Evolutionary conservation across 2,113 vertebrate genomes (phyloP), one percentile per base, ranked within the genome.

Genomic region (Poeciliopsis occidentalis): DNA sequence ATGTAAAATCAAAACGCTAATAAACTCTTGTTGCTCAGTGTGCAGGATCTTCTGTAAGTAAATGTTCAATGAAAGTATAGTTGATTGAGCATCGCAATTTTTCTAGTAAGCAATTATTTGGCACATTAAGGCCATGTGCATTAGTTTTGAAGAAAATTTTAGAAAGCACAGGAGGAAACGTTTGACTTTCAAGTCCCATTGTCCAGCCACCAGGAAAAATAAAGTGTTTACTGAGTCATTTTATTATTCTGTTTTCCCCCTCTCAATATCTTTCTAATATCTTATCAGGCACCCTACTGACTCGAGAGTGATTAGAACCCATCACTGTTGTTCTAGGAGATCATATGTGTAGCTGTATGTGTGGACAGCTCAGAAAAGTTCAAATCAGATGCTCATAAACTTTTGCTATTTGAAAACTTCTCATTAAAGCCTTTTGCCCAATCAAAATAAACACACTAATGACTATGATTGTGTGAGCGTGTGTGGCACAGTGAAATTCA

Each of bases 361-460:
- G 79, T 63, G 67, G 63, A 47, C 12, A 54, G 81, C 65, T 74
- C 22, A 71, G 67, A 73, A n/a, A 78, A 75, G 60, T 79, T 85
- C 73, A 41, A 80, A 86, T 71, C 81, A 37, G 7, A 24, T 60
- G 54, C 68, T 81, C n/a, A 70, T 61, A 80, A 88, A 89, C 69
- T 85, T 90, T 81, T 72, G 67, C 83, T 71, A 24, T 81, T 39
- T 69, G 51, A 81, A 89, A 90, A 87, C 71, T 90, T 85, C 89
- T 92, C 90, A 92, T 92, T 93, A 92, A 89, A 88, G 34, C 72
- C 57, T 69, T 80, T 75, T 60, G 75, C 74, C 82, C 73, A 61
- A 73, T 82, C 83, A 76, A 75, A 71, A 83, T 89, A 84, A 92
- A 92, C 89, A 91, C 86, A 85, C 86, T 92, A 93, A 92, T 92